Evolutionary conservation across 1,140 invertebrate species (phyloP), one percentile per base, ranked within the genome.

Genomic region (Rhopalosiphum maidis): DNA sequence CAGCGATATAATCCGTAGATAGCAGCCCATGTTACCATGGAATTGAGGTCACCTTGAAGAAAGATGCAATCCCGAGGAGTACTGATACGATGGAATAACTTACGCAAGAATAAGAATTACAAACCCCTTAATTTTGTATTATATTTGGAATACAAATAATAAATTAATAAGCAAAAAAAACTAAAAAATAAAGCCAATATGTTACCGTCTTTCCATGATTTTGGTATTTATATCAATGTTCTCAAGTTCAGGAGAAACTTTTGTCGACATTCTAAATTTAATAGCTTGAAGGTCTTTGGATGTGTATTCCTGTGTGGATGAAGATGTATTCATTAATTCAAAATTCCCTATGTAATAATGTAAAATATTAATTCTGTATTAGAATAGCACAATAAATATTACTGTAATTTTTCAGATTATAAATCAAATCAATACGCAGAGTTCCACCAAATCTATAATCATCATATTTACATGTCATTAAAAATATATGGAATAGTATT

Each of bases 151-250:
- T 51, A 82, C 22, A 85, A 93, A 30, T 54, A 93, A 51, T 11
- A 93, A 86, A 93, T 82, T 93, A 93, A 54, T 43, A 93, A 60
- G 91, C 91, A 83, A 93, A 91, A 25, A 93, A 86, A 37, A 25
- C 54, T 30, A n/a, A 85, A 93, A 41, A 37, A 86, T 41, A 25
- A 82, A 82, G 25, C 6, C 18, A 86, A 54, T 30, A 93, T 48
- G 54, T 92, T 93, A 93, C 91, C 91, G 60, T 83, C 46, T 92
- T 91, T 91, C 37, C 51, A 7, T 85, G 4, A 2, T 35, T 18
- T 21, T 30, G 37, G 5, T 25, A 85, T 83, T 54, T 37, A 48
- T 23, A 48, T 85, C 82, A 54, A 7, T 9, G n/a, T 54, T 37
- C 30, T 55, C 60, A 86, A 15, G 25, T 86, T 93, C 30, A 43